Evolutionary conservation across 2,797 vertebrate species (phyloP), one percentile per base, ranked within the genome.

Genomic region (Coendou prehensilis): DNA sequence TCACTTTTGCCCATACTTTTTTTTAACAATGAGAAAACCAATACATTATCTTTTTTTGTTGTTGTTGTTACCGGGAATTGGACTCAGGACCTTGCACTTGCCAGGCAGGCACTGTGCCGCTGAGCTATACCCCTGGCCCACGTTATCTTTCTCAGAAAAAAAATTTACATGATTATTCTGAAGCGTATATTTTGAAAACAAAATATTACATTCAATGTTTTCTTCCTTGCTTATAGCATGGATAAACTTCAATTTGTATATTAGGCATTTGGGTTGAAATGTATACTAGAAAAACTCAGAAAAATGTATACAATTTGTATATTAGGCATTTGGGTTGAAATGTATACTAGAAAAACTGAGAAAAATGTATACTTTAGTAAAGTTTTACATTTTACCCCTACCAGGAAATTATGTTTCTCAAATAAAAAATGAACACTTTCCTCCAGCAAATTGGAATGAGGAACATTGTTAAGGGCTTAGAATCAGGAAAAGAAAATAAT

Each of bases 401-500:
- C 15, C 47, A 59, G 67, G 69, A 94, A 96, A 92, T 83, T 87
- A 76, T 93, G 9, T 91, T 84, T 87, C 69, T 95, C 85, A 76
- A 96, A 82, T 78, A 75, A 88, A 97, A 97, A 96, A 64, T 64
- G 91, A 93, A 82, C 54, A 50, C 95, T 81, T 79, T 30, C 20
- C 6, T 71, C 11, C 2, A 8, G 0, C 61, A 73, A 73, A 78
- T 54, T 15, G 28, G 41, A 96, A 57, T 37, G 45, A 67, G 28
- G 23, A 86, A 97, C 95, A 83, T 95, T 28, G 81, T 54, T 2
- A 45, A 88, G 14, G 56, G n/a, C n/a, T 91, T 93, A 90, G 57
- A 84, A 82, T 94, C 52, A 63, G 90, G 37, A 63, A 96, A 95
- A 87, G 37, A 89, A 97, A 96, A 94, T 26, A 18, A 83, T 97